phyloP scores from a whole-genome alignment of 1,140 invertebrate genomes.

The Streblospio benedicti region DNA sequence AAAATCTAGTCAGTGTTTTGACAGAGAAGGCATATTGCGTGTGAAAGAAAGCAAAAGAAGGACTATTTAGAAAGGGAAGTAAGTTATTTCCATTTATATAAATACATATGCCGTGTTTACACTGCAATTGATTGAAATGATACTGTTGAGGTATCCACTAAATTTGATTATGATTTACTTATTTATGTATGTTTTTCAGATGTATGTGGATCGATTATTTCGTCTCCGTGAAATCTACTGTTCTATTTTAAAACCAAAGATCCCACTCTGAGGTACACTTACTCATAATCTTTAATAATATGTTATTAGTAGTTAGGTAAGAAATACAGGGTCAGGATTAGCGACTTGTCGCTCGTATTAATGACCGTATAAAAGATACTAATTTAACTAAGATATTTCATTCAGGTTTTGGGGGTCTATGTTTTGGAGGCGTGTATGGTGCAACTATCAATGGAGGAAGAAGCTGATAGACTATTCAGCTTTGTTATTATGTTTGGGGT shows the following conservation, averaged over 20 bases:
- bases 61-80: constrained; percentile 72
- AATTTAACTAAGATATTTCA: no score
- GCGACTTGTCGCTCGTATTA: no score
- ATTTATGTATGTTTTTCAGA: constrained; percentile 49
- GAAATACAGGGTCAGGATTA: no score
- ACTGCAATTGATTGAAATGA: no score
- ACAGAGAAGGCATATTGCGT: constrained; percentile 80
- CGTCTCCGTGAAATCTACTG: constrained; percentile 78
- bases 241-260: constrained; percentile 82
- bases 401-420: constrained; percentile 76
- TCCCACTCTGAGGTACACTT: no score
- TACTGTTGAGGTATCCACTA: no score
- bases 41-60: constrained; percentile 78
- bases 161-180: no score
- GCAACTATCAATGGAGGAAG: constrained; percentile 54
- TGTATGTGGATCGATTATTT: constrained; percentile 77
- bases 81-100: constrained; percentile 3
- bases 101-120: constrained; percentile 14
- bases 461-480: no score
- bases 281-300: no score
- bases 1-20: constrained; percentile 77
- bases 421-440: constrained; percentile 76
- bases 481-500: no score
- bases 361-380: no score
- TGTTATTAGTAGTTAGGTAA: no score